Percentiles rank a stretch among this genome's conserved stretches.
Evolutionary conservation across 2,113 vertebrate species (phyloP).

Genomic region (Sinocyclocheilus anshuiensis): DNA sequence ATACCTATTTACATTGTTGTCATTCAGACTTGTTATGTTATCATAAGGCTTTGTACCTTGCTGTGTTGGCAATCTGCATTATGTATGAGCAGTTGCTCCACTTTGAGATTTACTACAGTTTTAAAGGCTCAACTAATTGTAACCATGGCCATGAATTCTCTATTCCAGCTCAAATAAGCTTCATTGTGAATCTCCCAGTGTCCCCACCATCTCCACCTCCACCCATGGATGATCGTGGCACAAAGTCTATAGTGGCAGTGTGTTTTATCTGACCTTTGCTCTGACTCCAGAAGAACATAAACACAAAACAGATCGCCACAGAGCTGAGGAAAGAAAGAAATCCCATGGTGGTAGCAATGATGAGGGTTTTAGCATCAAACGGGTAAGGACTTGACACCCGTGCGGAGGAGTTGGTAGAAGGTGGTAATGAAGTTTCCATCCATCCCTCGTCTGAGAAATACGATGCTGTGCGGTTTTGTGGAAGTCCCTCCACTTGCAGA

Average conservation of each 20-base stretch:
- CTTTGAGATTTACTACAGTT: not conserved
- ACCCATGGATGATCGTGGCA: constrained; percentile 74
- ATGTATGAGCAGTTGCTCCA: not conserved
- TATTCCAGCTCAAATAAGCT: constrained; percentile 73
- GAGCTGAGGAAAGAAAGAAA: constrained; percentile 88
- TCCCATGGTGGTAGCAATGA: constrained; percentile 85
- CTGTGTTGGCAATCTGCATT: not conserved
- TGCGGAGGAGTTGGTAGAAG: constrained; percentile 73
- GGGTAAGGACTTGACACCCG: constrained; percentile 72
- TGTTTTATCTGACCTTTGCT: constrained; percentile 86
- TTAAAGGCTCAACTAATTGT: constrained; percentile 2
- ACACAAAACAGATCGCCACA: constrained; percentile 84
- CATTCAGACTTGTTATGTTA: not conserved
- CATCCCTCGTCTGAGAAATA: constrained; percentile 69
- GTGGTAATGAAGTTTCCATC: constrained; percentile 66
- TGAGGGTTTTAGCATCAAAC: constrained; percentile 80
- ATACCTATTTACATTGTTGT: not conserved
- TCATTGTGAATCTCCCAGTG: constrained; percentile 78
- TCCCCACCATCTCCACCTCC: constrained; percentile 74
- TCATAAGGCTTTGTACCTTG: constrained; percentile 14
- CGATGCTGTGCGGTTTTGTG: constrained; percentile 69
- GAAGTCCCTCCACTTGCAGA: constrained; percentile 77
- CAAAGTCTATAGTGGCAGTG: constrained; percentile 83
- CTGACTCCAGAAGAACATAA: constrained; percentile 90
- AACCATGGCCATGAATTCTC: not conserved